Conservation (phyloP, 1,140 invertebrate genomes). For the Diplogasteroides magnus region DNA sequence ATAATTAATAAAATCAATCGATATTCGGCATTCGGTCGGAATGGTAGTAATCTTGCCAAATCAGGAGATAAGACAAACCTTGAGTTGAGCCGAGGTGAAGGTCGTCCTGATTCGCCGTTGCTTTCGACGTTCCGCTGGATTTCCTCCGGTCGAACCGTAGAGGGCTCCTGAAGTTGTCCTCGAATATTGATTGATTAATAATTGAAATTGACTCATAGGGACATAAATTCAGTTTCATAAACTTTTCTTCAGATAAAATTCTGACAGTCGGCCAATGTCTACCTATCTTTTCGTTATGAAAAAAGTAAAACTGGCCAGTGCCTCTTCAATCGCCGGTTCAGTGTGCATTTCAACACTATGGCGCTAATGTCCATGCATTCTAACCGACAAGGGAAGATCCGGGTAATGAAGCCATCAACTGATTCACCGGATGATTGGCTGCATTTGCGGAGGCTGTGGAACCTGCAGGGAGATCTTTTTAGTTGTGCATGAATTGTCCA, state of each 20-base stretch:
- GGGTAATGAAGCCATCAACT: neutral
- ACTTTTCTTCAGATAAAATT: too few species aligned
- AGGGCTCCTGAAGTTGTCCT: slow-evolving; percentile 28
- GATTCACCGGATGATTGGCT: neutral
- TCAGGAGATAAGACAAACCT: slow-evolving; percentile 8
- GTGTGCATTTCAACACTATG: neutral
- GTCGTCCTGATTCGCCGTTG: slow-evolving; percentile 83
- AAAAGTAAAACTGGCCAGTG: too few species aligned
- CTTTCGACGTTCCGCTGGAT: slow-evolving; percentile 47
- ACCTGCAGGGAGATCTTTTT: neutral
- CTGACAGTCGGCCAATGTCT: too few species aligned
- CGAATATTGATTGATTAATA: too few species aligned
- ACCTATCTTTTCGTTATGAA: too few species aligned
- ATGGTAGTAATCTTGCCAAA: too few species aligned
- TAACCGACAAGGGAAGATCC: neutral
- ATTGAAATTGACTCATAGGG: too few species aligned
- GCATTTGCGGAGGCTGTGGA: neutral
- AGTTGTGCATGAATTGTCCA: neutral
- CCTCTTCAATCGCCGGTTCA: too few species aligned
- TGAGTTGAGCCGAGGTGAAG: slow-evolving; percentile 89
- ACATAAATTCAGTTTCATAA: too few species aligned
- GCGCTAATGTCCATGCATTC: neutral
- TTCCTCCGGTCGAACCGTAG: slow-evolving; percentile 18
- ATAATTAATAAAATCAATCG: too few species aligned
- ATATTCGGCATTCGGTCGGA: too few species aligned